These are phyloP conservation scores for Drosophila neonasuta DNA, from an alignment of 2,888 invertebrate species.

Conservation along the genomic window DNA sequence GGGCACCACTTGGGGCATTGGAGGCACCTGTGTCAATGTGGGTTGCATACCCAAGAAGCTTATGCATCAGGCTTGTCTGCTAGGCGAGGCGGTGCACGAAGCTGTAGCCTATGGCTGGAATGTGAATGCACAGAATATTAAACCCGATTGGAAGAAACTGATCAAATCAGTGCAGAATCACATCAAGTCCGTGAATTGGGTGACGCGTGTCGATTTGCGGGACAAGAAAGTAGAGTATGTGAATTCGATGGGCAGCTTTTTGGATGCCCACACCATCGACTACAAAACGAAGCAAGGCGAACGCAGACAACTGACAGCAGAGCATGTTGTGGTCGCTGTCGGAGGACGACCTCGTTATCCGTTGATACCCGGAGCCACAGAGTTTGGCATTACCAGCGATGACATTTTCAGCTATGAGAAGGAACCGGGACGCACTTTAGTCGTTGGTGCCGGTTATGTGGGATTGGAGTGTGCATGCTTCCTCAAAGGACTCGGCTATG, in stretches of 20 bases:
- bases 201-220: conserved; percentile 93
- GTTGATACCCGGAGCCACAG: conserved; percentile 91
- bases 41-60: conserved; percentile 99
- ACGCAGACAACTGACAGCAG: conserved; percentile 86
- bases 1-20: conserved; percentile 97
- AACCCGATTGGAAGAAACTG: conserved; percentile 89
- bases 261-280: conserved; percentile 89
- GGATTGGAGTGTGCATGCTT: conserved; percentile 97
- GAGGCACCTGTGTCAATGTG: conserved; percentile 99
- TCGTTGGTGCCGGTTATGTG: conserved; percentile 95
- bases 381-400: conserved; percentile 94
- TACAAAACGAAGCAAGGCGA: conserved; percentile 86
- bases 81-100: conserved; percentile 93
- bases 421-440: conserved; percentile 93
- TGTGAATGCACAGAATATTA: conserved; percentile 85
- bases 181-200: conserved; percentile 97
- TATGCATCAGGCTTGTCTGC: conserved; percentile 96
- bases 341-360: conserved; percentile 95
- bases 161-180: conserved; percentile 92
- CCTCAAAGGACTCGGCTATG: conserved; percentile 92
- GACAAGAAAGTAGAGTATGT: conserved; percentile 95
- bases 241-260: conserved; percentile 89
- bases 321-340: conserved; percentile 92
- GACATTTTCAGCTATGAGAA: conserved; percentile 93
- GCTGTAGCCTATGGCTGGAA: conserved; percentile 91